Evolutionary conservation across 2,888 invertebrate species (phyloP).

Genomic region (Lottia gigantea): DNA sequence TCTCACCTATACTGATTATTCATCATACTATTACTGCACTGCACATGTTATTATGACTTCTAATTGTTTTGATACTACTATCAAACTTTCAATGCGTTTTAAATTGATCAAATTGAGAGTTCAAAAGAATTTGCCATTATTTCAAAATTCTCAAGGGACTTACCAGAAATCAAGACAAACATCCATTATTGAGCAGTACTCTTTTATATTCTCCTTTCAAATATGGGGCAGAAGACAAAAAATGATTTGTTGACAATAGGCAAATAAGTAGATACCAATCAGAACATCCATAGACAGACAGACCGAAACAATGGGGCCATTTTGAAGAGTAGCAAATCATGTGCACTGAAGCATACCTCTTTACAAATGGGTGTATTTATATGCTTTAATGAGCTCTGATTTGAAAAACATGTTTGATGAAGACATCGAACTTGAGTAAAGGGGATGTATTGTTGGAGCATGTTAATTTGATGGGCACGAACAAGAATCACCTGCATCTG

Average conservation of each 20-base stretch:
- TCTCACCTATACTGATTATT: too few relatives aligned
- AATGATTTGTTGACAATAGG: neutral
- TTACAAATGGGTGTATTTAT: neutral
- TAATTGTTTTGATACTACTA: too few relatives aligned
- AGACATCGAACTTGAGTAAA: too few relatives aligned
- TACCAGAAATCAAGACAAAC: neutral
- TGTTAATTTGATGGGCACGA: too few relatives aligned
- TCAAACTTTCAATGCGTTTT: too few relatives aligned
- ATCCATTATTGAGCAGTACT: neutral
- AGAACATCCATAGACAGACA: neutral
- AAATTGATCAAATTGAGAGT: too few relatives aligned
- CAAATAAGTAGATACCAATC: neutral
- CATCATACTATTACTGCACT: too few relatives aligned
- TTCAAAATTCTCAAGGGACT: neutral
- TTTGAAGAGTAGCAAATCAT: conserved; percentile 1
- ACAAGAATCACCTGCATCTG: too few relatives aligned
- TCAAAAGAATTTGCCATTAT: too few relatives aligned
- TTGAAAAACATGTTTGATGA: neutral
- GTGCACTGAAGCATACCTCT: neutral
- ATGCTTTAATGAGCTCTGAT: neutral
- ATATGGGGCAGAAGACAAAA: neutral
- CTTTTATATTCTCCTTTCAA: neutral
- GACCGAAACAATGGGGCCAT: neutral
- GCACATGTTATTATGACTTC: too few relatives aligned
- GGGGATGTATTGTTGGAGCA: too few relatives aligned